These are phyloP conservation scores for Megaceryle alcyon DNA, from an alignment of 2,797 vertebrate species.

Conservation along the genomic window DNA sequence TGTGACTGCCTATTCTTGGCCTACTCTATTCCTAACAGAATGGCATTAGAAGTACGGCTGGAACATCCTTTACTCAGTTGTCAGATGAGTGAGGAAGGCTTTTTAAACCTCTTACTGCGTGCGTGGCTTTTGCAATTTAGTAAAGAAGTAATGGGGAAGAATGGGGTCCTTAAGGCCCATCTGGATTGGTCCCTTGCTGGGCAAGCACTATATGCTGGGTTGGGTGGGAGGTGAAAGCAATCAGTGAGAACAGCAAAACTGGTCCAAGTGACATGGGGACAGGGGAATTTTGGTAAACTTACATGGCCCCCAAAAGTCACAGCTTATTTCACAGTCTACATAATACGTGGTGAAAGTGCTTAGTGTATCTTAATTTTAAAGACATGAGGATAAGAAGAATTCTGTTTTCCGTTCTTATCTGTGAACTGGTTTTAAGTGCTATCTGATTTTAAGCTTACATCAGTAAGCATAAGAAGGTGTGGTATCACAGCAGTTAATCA, in stretches of 20 bases:
- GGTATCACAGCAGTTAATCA: background rate
- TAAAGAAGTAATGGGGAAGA: background rate
- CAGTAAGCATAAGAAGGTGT: background rate
- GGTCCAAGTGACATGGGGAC: background rate
- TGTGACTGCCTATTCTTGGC: background rate
- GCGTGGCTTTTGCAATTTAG: background rate
- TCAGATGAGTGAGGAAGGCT: background rate
- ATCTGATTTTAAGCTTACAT: background rate
- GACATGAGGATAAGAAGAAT: background rate
- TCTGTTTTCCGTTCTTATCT: background rate
- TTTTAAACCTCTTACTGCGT: background rate
- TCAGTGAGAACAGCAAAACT: background rate
- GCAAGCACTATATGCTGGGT: background rate
- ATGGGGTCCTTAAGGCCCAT: background rate
- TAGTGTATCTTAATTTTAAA: background rate
- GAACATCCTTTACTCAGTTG: background rate
- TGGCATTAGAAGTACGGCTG: background rate
- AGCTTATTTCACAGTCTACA: background rate
- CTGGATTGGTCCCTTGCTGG: background rate
- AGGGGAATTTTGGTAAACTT: background rate
- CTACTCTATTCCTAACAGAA: background rate
- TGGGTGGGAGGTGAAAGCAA: background rate
- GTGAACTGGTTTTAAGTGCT: background rate
- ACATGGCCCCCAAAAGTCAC: background rate
- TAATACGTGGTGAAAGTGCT: background rate